A percentile compares a stretch with the other conserved stretches of the same genome.
Conservation (phyloP, 2,113 vertebrate species). For the Electrona antarctica region DNA sequence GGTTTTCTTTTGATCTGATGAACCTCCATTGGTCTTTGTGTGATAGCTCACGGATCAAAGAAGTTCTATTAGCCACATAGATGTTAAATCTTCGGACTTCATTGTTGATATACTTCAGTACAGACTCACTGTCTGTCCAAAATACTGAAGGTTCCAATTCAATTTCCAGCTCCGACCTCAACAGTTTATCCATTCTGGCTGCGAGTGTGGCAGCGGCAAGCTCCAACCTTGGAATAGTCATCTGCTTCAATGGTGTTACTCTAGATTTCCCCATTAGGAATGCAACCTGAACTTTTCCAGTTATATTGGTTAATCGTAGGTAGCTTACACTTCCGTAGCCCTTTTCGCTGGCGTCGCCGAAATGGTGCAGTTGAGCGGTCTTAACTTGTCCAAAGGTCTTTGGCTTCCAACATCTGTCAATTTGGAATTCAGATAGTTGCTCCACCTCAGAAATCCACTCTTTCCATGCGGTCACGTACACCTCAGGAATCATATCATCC, state of each 20-base stretch:
- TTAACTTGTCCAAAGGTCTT: not conserved
- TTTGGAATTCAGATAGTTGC: not conserved
- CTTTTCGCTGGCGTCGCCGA: not conserved
- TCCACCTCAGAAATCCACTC: not conserved
- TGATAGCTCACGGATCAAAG: no score
- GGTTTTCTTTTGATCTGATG: no score
- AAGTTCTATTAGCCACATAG: no score
- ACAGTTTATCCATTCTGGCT: no score
- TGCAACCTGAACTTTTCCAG: not conserved
- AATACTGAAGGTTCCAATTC: no score
- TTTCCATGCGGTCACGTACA: not conserved
- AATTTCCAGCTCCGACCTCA: no score
- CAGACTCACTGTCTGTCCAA: no score
- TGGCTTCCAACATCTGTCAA: not conserved
- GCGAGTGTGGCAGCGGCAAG: not conserved
- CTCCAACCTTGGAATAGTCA: not conserved
- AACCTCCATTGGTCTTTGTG: no score
- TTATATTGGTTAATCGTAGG: not conserved
- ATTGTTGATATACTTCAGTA: no score
- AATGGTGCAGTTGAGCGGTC: not conserved
- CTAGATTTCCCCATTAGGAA: conserved; percentile 1
- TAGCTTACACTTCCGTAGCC: conserved; percentile 2
- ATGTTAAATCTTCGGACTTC: no score
- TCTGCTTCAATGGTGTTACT: conserved; percentile 1
- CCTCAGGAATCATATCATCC: not conserved